These are phyloP conservation scores for Centrocercus urophasianus DNA, from an alignment of 2,113 vertebrate species.

Conservation along the genomic window DNA sequence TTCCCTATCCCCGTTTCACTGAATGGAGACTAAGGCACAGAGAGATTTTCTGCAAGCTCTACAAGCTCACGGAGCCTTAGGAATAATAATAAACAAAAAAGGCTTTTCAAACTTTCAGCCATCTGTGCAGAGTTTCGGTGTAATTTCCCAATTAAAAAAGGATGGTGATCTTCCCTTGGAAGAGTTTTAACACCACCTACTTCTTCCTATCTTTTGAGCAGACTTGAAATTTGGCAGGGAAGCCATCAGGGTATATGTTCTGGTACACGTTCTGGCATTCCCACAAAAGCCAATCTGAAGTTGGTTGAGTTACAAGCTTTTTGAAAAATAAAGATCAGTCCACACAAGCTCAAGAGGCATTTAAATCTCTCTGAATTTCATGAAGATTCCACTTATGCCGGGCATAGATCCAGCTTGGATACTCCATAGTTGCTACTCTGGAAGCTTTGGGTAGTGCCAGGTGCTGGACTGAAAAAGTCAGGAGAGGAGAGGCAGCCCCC, in stretches of 20 bases:
- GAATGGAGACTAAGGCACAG: background rate
- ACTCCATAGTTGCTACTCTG: slow-evolving; percentile 13
- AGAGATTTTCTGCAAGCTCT: slow-evolving; percentile 14
- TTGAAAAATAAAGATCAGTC: slow-evolving; percentile 31
- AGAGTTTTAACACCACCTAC: slow-evolving; percentile 31
- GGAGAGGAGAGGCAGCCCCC: background rate
- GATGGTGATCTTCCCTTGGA: slow-evolving; percentile 50
- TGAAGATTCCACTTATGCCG: slow-evolving; percentile 37
- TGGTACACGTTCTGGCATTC: slow-evolving; percentile 55
- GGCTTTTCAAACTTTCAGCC: slow-evolving; percentile 48
- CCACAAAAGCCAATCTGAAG: slow-evolving; percentile 62
- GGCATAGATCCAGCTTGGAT: slow-evolving; percentile 61
- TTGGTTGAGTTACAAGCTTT: slow-evolving; percentile 71
- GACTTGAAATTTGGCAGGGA: slow-evolving; percentile 56
- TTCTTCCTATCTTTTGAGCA: slow-evolving; percentile 35
- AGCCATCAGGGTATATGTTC: background rate
- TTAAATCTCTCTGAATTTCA: slow-evolving; percentile 63
- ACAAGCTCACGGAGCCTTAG: slow-evolving; percentile 5
- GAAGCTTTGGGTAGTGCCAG: slow-evolving; percentile 38
- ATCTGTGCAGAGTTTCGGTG: slow-evolving; percentile 44
- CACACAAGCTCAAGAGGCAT: slow-evolving; percentile 55
- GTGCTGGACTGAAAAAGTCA: background rate
- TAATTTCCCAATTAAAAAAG: slow-evolving; percentile 43
- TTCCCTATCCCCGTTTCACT: slow-evolving; percentile 53
- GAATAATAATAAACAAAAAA: background rate